Percentiles rank a stretch among this genome's conserved stretches.
phyloP scores from a whole-genome alignment of 2,113 vertebrate species.

The Oxyura jamaicensis region DNA sequence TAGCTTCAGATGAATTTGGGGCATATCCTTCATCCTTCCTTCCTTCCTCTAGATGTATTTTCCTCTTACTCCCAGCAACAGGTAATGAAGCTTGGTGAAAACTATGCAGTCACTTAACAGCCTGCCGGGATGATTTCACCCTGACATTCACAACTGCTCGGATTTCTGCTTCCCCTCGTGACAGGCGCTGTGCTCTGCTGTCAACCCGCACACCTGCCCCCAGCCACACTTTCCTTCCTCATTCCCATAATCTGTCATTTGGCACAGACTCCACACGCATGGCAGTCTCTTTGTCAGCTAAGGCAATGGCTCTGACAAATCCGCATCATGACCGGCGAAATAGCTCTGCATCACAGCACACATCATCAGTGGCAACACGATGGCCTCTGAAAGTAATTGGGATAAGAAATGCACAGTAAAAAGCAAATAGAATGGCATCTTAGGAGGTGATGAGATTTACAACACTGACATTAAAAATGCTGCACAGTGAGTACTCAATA shows the following conservation, averaged over 20 bases:
- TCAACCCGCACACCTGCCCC: neutral
- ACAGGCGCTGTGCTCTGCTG: neutral
- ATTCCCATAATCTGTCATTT: neutral
- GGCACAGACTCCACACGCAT: neutral
- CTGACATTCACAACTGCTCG: neutral
- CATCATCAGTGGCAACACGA: accelerated
- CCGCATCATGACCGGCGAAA: neutral
- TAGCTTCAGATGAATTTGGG: neutral
- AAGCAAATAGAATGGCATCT: neutral
- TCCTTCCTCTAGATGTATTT: neutral
- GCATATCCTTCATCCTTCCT: neutral
- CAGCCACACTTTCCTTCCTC: neutral
- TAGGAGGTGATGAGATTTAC: neutral
- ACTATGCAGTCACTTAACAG: neutral
- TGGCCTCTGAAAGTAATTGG: neutral
- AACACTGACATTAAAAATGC: neutral
- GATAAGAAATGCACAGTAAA: neutral
- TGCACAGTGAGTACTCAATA: neutral
- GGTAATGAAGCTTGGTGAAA: neutral
- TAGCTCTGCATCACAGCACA: neutral
- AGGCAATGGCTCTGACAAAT: neutral
- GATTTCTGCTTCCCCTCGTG: neutral
- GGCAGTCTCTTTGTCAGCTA: neutral
- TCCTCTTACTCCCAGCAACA: neutral
- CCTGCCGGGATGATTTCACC: neutral